Evolutionary conservation across 2,888 invertebrate genomes (phyloP).

Genomic region (Tenthredo mesomela): DNA sequence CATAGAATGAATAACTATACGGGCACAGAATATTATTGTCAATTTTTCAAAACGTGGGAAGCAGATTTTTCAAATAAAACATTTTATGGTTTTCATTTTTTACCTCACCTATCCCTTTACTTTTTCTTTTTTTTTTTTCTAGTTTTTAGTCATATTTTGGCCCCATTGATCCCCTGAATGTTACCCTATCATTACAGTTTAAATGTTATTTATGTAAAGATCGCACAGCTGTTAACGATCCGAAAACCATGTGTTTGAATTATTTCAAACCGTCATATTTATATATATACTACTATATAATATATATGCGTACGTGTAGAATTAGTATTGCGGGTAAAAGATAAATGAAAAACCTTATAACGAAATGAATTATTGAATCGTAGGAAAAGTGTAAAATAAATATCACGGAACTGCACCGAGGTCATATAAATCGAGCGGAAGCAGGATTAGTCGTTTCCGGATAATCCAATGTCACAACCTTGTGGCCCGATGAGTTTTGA

Average conservation of each 20-base stretch:
- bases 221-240: neutral
- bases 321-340: neutral
- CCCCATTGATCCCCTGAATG: neutral
- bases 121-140: neutral
- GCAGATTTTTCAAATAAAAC: neutral
- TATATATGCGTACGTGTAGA: neutral
- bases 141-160: neutral
- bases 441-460: constrained; percentile 4
- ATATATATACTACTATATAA: neutral
- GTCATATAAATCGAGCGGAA: constrained; percentile 21
- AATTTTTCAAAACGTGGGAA: neutral
- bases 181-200: neutral
- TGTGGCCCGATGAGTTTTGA: constrained; percentile 24
- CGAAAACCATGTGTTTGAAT: neutral
- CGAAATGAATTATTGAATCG: neutral
- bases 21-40: neutral
- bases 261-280: neutral
- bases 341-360: too few relatives aligned
- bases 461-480: constrained; percentile 49
- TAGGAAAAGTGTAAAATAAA: neutral
- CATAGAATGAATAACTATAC: neutral
- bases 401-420: neutral
- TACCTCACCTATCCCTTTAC: neutral
- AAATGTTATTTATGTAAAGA: neutral
- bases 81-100: neutral